A percentile compares a stretch with the other conserved stretches of the same genome.
These are phyloP conservation scores for Theodoxus fluviatilis DNA, from an alignment of 2,888 invertebrate genomes.

Conservation along the genomic window DNA sequence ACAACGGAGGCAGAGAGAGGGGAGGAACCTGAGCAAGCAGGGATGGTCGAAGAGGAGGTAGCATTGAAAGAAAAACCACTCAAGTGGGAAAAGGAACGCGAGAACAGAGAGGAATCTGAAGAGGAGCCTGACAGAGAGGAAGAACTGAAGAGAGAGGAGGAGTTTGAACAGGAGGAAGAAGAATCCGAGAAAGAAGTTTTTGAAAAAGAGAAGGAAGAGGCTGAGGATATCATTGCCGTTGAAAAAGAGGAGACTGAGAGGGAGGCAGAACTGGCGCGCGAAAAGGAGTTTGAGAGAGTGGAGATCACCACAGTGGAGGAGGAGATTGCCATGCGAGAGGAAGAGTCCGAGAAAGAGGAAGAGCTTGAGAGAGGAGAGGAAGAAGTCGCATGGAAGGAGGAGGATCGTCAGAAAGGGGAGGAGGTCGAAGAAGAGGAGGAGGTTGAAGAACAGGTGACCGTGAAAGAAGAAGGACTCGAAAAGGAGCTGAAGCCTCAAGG, in stretches of 20 bases:
- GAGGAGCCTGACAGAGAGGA: conserved; percentile 24
- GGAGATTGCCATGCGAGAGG: conserved; percentile 17
- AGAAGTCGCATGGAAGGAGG: neutral
- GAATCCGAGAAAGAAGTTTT: conserved; percentile 23
- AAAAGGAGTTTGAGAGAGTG: conserved; percentile 16
- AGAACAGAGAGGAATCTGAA: neutral
- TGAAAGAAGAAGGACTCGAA: neutral
- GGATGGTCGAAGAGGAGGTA: conserved; percentile 23
- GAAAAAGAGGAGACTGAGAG: neutral
- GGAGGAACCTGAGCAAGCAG: conserved; percentile 6
- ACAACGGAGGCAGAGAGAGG: conserved; percentile 15
- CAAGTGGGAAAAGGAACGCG: neutral
- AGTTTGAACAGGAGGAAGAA: conserved; percentile 24
- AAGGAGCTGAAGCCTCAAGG: too few relatives aligned
- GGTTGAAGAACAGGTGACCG: neutral
- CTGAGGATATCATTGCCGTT: conserved; percentile 30
- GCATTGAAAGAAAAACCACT: neutral
- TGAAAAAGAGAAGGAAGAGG: conserved; percentile 32
- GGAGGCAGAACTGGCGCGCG: neutral
- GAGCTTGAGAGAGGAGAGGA: conserved; percentile 10
- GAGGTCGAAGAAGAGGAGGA: conserved; percentile 4
- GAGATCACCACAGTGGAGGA: neutral
- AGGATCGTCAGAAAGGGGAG: neutral
- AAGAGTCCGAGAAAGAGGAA: neutral
- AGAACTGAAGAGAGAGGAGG: conserved; percentile 19